phyloP scores from a whole-genome alignment of 2,113 vertebrate genomes.

The Reinhardtius hippoglossoides region DNA sequence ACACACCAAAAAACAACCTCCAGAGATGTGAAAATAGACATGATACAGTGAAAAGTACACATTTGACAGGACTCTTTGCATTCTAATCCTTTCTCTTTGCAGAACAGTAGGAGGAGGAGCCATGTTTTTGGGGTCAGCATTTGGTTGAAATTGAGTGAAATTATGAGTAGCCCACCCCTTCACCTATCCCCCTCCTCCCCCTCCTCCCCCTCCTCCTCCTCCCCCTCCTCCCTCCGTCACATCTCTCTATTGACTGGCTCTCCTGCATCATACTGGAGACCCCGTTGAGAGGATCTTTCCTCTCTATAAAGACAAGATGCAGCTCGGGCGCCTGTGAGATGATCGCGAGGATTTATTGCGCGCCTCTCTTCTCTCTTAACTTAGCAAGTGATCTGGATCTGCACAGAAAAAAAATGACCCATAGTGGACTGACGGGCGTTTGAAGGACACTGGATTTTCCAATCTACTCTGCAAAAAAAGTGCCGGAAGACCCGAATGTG shows the following conservation, averaged over 20 bases:
- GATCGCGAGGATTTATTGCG: slow-evolving; percentile 77
- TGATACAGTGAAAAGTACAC: not conserved
- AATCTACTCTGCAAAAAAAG: not conserved
- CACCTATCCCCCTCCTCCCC: slow-evolving; percentile 62
- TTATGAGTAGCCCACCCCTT: slow-evolving; percentile 78
- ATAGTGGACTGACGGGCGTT: slow-evolving; percentile 30
- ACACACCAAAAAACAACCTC: not conserved
- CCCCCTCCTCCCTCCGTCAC: slow-evolving; percentile 40
- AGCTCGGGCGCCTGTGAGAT: slow-evolving; percentile 81
- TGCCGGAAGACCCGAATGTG: slow-evolving; percentile 41
- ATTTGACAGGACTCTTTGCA: not conserved
- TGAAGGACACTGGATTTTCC: slow-evolving; percentile 54
- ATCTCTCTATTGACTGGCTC: slow-evolving; percentile 72
- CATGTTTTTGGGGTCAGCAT: slow-evolving; percentile 69
- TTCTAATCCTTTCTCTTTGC: not conserved
- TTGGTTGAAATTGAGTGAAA: slow-evolving; percentile 80
- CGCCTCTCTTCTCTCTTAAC: slow-evolving; percentile 70
- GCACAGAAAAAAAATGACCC: not conserved
- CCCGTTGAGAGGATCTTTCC: slow-evolving; percentile 84
- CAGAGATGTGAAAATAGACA: not conserved
- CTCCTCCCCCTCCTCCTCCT: slow-evolving; percentile 17
- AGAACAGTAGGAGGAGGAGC: slow-evolving; percentile 69
- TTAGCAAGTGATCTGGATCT: slow-evolving; percentile 54
- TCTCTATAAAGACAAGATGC: slow-evolving; percentile 85
- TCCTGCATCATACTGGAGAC: slow-evolving; percentile 82